Evolutionary conservation across 2,888 invertebrate species (phyloP), one percentile per base, ranked within the genome.

Genomic region (Chromoteleia sp.): DNA sequence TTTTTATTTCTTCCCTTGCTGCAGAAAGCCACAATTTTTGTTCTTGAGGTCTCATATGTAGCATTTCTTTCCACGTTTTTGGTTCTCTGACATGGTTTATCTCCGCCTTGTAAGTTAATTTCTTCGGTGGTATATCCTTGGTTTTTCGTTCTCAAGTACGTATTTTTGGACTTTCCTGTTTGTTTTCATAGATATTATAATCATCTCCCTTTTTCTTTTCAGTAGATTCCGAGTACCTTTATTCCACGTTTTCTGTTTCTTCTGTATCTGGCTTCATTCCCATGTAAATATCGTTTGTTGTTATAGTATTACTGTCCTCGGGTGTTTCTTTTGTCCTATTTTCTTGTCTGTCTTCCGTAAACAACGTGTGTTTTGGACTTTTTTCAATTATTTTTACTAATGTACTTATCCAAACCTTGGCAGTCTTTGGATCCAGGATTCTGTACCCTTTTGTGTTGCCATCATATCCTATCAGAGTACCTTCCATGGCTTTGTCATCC

Each of bases 1-100:
- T 83, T 12, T 83, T 19, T n/a, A 85, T 81, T 73, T 87, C 85
- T 15, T 81, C 82, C 1, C 84, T 77, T 52, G 87, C 84, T 0
- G 85, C 85, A 12, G 48, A 19, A 8, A 14, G 21, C 83, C 80
- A 84, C 2, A 68, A 21, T 8, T 68, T 33, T 5, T 14, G 59
- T 12, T 76, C 68, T 29, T 59, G 7, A 6, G 43, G 39, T 8
- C 39, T 2, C 67, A 76, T 39, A 10, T 59, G 50, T n/a, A 33
- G 5, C 36, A 71, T 21, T 43, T 59, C 68, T n/a, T 67, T 15
- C 45, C 70, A 67, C 1, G 21, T 17, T 52, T 74, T 67, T 45
- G 81, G 75, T 78, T 84, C 59, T 52, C 5, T 25, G 2, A 67
- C 21, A 14, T 39, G n/a, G n/a, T n/a, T 2, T 4, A 15, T n/a